Conservation (phyloP, 2,797 vertebrate genomes). For the Hydrophis major region DNA sequence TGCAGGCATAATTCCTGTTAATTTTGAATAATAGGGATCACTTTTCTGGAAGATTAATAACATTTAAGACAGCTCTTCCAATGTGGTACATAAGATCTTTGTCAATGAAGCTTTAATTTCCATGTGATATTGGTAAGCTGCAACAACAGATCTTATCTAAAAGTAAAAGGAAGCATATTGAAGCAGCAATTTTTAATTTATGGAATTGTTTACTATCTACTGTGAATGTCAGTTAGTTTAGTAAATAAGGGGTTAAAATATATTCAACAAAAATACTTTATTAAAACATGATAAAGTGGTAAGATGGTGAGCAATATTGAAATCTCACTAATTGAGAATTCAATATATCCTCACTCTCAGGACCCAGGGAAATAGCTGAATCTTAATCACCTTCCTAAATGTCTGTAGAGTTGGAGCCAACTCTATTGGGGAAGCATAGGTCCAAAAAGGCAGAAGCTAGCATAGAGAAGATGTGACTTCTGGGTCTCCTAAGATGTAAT, state of each 20-base stretch:
- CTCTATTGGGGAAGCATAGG: background rate
- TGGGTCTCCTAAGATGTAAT: background rate
- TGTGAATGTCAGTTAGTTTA: background rate
- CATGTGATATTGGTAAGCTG: background rate
- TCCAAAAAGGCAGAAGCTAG: background rate
- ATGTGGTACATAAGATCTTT: background rate
- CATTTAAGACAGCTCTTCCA: background rate
- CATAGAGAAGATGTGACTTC: background rate
- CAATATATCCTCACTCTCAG: background rate
- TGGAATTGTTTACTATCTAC: background rate
- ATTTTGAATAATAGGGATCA: background rate
- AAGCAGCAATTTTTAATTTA: slow-evolving; percentile 1
- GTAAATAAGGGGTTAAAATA: background rate
- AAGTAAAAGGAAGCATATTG: background rate
- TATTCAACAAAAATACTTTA: background rate
- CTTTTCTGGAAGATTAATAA: background rate
- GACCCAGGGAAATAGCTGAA: background rate
- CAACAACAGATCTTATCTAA: background rate
- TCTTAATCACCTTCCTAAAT: background rate
- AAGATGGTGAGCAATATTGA: background rate
- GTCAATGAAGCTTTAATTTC: background rate
- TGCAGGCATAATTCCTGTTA: background rate
- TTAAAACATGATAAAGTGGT: background rate
- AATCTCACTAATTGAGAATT: background rate
- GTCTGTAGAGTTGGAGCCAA: background rate